Percentiles rank a stretch among this genome's conserved stretches.
Conservation (phyloP, 2,888 invertebrate species). For the Osedax fenrisi region DNA sequence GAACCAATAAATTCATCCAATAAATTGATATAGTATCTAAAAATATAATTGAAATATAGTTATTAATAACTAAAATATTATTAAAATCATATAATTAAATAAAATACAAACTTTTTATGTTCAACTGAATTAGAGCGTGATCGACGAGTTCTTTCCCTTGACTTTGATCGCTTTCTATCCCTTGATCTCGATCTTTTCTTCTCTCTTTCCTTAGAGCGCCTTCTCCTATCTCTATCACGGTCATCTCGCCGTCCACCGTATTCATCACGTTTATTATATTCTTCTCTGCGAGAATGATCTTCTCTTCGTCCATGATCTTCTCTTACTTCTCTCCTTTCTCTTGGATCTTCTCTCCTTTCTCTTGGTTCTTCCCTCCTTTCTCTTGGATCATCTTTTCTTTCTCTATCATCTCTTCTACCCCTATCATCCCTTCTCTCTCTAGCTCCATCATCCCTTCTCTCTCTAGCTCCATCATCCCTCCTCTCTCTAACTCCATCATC, state of each 20-base stretch:
- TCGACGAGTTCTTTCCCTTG: conserved; percentile 41
- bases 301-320: no score
- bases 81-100: no score
- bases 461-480: not conserved
- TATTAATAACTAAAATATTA: no score
- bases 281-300: no score
- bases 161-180: conserved; percentile 45
- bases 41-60: not conserved
- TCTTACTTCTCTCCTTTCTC: no score
- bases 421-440: not conserved
- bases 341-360: no score
- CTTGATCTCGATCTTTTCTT: conserved; percentile 27
- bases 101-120: conserved; percentile 16
- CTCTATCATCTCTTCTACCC: no score
- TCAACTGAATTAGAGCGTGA: conserved; percentile 46
- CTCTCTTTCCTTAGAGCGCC: conserved; percentile 28
- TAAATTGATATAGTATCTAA: not conserved
- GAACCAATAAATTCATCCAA: no score
- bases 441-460: no score
- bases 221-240: conserved; percentile 2
- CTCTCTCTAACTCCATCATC: not conserved
- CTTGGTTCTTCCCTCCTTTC: no score
- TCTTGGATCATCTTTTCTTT: no score
- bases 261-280: no score
- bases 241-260: not conserved